Base-by-base conservation (phyloP, 92 coral and sea anemone species). In the Micromussa lordhowensis region DNA sequence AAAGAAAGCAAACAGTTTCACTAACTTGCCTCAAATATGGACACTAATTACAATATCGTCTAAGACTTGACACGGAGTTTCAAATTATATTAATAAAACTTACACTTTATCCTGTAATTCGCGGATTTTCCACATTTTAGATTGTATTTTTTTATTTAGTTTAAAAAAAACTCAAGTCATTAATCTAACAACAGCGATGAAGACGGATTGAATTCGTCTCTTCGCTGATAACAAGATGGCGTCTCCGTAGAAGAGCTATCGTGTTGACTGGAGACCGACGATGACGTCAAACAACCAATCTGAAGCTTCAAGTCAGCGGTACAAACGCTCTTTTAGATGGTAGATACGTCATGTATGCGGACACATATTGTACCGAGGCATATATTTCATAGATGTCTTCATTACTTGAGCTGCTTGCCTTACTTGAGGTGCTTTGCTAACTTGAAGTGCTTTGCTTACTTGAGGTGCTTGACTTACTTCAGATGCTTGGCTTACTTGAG, bases 51-150 rank as follows among this genome's bases (percentile, higher is more conserved):
- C 64, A 18, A 44, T 28, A 17, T 32, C 49, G 5, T 31, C 30
- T 70, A 6, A 22, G 2, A 53, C 71, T 22, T 13, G 24, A 6
- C 3, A 55, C 76, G 24, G 22, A 71, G 14, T 48, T 24, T 72
- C 59, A 44, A 18, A 36, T 53, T 3, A 29, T 34, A 10, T 16
- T 13, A 22, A 24, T 21, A 61, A 38, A 91, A 92, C 99, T 97
- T 92, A 97, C 99, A 97, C 94, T 94, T 88, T 97, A 81, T 97
- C 99, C 74, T 96, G 92, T 83, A 97, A 85, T 91, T 97, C 99
- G 58, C 99, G 97, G 64, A 97, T 93, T 91, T 92, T 96, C 99
- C 99, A 97, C 99, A 97, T 97, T 88, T 68, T 94, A 74, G 77
- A 85, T 82, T 74, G 54, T 36, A 84, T 68, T 58, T 40, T 82